Evolutionary conservation across 2,113 vertebrate species (phyloP).

Genomic region (Anolis sagrei): DNA sequence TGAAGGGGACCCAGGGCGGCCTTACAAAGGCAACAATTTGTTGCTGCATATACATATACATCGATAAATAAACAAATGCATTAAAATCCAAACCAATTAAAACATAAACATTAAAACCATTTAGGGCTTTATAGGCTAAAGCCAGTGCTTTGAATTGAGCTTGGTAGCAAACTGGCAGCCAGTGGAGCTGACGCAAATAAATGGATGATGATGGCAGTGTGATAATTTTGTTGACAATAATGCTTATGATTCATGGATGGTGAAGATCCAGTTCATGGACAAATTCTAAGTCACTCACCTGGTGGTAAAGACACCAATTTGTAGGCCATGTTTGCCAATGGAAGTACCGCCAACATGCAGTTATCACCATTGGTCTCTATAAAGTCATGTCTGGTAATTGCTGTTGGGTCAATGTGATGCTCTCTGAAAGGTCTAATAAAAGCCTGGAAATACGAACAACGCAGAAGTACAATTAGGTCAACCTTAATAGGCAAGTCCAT

Average conservation of each 20-base stretch:
- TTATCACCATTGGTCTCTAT: constrained; percentile 99
- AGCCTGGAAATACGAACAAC: constrained; percentile 78
- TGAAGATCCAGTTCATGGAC: neutral
- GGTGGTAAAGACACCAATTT: constrained; percentile 87
- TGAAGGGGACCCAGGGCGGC: no score
- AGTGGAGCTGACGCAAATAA: no score
- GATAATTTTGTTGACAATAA: no score
- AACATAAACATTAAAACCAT: no score
- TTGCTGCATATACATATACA: no score
- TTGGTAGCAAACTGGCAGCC: no score
- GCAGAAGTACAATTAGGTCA: neutral
- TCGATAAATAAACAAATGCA: no score
- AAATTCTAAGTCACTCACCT: constrained; percentile 74
- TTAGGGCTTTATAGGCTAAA: no score
- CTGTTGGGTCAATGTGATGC: constrained; percentile 98
- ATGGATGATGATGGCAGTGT: no score
- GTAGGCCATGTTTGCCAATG: constrained; percentile 91
- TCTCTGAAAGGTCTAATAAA: constrained; percentile 98
- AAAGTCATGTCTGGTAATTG: constrained; percentile 97
- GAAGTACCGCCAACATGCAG: constrained; percentile 93
- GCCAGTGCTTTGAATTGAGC: no score
- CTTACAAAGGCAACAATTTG: no score
- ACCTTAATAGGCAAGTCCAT: neutral
- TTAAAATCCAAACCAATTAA: no score
- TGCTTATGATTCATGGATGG: neutral